Evolutionary conservation across 2,797 vertebrate genomes (phyloP).

Genomic region (Etheostoma nigrum): DNA sequence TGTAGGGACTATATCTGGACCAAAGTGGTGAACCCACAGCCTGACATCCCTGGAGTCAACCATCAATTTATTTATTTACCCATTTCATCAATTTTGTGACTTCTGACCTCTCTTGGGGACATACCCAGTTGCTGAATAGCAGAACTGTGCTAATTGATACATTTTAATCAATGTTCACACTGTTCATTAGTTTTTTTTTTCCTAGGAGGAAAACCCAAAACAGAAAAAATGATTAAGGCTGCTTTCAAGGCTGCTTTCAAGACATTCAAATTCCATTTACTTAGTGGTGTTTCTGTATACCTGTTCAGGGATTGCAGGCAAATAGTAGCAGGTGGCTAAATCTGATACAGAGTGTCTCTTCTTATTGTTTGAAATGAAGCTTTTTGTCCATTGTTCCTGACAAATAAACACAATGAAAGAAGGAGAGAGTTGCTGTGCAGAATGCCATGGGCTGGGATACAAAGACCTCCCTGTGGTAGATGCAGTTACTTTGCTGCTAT

Average conservation of each 20-base stretch:
- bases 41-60: no score
- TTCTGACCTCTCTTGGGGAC: not conserved
- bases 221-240: not conserved
- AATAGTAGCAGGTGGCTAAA: not conserved
- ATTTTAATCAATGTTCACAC: not conserved
- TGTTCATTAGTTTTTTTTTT: not conserved
- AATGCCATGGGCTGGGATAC: not conserved
- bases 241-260: not conserved
- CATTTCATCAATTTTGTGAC: no score
- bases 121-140: no score
- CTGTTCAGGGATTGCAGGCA: conserved; percentile 8
- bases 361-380: conserved; percentile 1
- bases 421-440: not conserved
- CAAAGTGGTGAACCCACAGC: no score
- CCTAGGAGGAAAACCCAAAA: not conserved
- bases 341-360: conserved; percentile 3
- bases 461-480: conserved; percentile 37
- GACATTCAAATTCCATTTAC: conserved; percentile 19
- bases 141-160: no score
- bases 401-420: conserved; percentile 27
- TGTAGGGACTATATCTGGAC: no score
- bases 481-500: conserved; percentile 39
- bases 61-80: no score
- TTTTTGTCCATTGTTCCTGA: conserved; percentile 14
- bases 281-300: not conserved